Percentiles rank a stretch among this genome's conserved stretches.
phyloP scores from a whole-genome alignment of 2,888 invertebrate genomes.

The Andrena haemorrhoa region DNA sequence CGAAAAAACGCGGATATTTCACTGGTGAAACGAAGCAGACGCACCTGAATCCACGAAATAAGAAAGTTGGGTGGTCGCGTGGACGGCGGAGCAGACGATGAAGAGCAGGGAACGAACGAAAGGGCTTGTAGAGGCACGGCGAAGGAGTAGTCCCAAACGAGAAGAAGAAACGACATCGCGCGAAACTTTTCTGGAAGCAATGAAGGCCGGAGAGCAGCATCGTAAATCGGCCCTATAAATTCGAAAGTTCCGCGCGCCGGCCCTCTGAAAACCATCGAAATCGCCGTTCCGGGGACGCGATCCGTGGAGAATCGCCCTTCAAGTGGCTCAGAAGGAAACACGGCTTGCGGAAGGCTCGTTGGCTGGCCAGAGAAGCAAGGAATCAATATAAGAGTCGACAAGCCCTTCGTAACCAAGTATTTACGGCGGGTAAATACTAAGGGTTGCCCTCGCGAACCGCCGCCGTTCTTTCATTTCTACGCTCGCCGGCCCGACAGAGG shows the following conservation, averaged over 20 bases:
- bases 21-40: constrained; percentile 48
- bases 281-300: constrained; percentile 46
- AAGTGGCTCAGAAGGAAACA: constrained; percentile 9
- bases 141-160: not conserved
- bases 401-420: constrained; percentile 77
- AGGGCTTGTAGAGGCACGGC: not conserved
- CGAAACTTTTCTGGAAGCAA: constrained; percentile 60
- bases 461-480: constrained; percentile 68
- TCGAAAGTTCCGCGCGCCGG: constrained; percentile 66
- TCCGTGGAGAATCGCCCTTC: constrained; percentile 19
- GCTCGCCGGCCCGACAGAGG: constrained; percentile 52
- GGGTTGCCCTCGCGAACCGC: constrained; percentile 51
- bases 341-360: constrained; percentile 12
- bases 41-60: constrained; percentile 32
- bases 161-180: constrained; percentile 46
- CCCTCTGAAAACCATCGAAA: constrained; percentile 56
- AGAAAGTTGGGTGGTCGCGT: constrained; percentile 37
- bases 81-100: constrained; percentile 10
- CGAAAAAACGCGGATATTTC: constrained; percentile 48
- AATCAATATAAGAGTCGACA: constrained; percentile 75
- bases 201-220: constrained; percentile 48
- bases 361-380: constrained; percentile 41
- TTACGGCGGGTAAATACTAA: constrained; percentile 78
- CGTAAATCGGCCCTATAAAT: constrained; percentile 72
- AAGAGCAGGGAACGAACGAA: constrained; percentile 21